Evolutionary conservation across 2,113 vertebrate genomes (phyloP).

Genomic region (Oncorhynchus kisutch): DNA sequence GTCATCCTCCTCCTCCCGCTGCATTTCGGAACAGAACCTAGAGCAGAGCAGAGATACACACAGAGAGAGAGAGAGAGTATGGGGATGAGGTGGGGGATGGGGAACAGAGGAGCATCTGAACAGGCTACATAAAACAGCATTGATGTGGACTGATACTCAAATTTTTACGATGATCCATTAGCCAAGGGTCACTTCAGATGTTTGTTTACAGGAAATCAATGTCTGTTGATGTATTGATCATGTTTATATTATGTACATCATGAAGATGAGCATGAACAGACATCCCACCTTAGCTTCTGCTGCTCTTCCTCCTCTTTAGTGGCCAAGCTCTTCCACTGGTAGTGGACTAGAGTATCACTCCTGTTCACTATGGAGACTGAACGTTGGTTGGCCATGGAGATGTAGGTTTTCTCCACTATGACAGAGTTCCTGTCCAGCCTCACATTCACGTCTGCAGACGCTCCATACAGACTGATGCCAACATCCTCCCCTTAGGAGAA

Average conservation of each 20-base stretch:
- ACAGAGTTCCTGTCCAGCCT: conserved; percentile 74
- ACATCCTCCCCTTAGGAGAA: conserved; percentile 78
- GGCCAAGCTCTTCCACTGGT: conserved; percentile 79
- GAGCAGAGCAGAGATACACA: neutral
- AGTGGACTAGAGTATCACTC: conserved; percentile 76
- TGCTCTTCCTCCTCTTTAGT: conserved; percentile 74
- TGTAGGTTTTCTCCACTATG: conserved; percentile 76
- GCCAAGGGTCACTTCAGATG: no score
- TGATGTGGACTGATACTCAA: neutral
- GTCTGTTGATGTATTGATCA: neutral
- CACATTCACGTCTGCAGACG: conserved; percentile 76
- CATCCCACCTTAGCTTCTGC: conserved; percentile 69
- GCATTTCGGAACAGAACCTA: conserved; percentile 67
- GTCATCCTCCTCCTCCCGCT: conserved; percentile 50
- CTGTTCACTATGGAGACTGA: conserved; percentile 75
- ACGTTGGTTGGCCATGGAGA: conserved; percentile 67
- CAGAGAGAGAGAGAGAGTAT: neutral
- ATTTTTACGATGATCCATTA: no score
- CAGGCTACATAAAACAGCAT: neutral
- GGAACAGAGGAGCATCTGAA: neutral
- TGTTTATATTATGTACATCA: neutral
- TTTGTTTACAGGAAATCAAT: neutral
- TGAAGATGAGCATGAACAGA: no score
- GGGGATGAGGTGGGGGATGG: neutral
- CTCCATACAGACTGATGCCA: conserved; percentile 74